Conservation (phyloP, 2,888 invertebrate species). For the Hyles lineata region DNA sequence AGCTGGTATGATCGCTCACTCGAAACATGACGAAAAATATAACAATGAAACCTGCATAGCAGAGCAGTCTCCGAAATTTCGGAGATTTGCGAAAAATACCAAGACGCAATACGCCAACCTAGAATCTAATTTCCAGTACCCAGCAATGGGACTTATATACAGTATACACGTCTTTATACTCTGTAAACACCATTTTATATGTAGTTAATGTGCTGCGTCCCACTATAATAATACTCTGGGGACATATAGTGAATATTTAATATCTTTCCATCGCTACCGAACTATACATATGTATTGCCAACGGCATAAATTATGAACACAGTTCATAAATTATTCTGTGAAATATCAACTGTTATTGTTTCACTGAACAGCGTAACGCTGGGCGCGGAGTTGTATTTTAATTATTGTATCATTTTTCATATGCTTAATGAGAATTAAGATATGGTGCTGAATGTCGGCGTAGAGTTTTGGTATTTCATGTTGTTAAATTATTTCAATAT, state of each 20-base stretch:
- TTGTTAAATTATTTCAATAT: not conserved
- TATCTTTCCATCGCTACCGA: not conserved
- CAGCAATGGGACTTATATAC: too few species aligned
- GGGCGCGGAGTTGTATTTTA: not conserved
- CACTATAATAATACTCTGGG: slow-evolving; percentile 1
- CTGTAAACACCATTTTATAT: not conserved
- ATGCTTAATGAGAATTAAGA: not conserved
- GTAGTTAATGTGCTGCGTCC: not conserved
- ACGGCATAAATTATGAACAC: slow-evolving; percentile 8
- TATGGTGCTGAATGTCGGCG: not conserved
- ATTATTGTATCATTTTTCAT: slow-evolving; percentile 3
- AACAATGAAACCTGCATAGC: too few species aligned
- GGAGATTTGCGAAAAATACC: too few species aligned
- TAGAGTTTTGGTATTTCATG: not conserved
- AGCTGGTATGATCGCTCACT: too few species aligned
- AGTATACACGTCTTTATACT: not conserved
- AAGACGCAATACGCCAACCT: too few species aligned
- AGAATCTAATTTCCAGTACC: too few species aligned
- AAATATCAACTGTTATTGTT: slow-evolving; percentile 11
- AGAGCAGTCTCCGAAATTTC: too few species aligned
- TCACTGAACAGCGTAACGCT: slow-evolving; percentile 5
- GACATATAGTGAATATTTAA: slow-evolving; percentile 21
- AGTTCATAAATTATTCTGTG: slow-evolving; percentile 15
- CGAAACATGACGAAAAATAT: too few species aligned
- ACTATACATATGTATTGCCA: not conserved